These are phyloP conservation scores for Sardina pilchardus DNA, from an alignment of 2,113 vertebrate species.

Conservation along the genomic window DNA sequence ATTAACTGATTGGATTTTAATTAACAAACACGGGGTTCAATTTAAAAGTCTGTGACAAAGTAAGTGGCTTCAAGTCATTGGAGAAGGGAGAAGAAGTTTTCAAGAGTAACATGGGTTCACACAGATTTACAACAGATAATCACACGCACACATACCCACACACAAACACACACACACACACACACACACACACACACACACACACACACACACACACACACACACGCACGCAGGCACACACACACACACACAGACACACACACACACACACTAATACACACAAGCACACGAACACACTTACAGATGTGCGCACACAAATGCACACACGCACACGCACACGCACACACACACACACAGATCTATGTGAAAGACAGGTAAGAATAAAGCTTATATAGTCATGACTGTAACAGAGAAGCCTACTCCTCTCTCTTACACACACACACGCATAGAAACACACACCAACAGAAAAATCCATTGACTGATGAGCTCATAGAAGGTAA, in stretches of 20 bases:
- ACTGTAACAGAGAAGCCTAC: background rate
- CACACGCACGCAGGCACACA: background rate
- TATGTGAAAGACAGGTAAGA: background rate
- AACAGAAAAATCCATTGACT: background rate
- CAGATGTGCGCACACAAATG: background rate
- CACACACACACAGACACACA: conserved; percentile 14
- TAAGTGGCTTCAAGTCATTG: conserved; percentile 29
- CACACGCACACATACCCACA: background rate
- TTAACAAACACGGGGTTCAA: conserved; percentile 60
- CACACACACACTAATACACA: background rate
- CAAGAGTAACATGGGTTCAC: conserved; percentile 7
- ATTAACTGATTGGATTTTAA: conserved; percentile 68
- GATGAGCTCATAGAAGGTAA: background rate
- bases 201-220: background rate
- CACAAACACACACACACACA: background rate
- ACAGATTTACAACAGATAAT: background rate
- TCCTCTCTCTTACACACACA: background rate
- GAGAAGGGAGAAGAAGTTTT: conserved; percentile 30
- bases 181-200: background rate
- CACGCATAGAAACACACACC: background rate
- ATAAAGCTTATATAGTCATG: background rate
- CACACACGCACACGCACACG: background rate
- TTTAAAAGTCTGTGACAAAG: conserved; percentile 56
- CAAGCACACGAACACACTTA: conserved; percentile 2
- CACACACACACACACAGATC: background rate